Conservation (phyloP, 1,140 invertebrate genomes). For the Chironomus tepperi region DNA sequence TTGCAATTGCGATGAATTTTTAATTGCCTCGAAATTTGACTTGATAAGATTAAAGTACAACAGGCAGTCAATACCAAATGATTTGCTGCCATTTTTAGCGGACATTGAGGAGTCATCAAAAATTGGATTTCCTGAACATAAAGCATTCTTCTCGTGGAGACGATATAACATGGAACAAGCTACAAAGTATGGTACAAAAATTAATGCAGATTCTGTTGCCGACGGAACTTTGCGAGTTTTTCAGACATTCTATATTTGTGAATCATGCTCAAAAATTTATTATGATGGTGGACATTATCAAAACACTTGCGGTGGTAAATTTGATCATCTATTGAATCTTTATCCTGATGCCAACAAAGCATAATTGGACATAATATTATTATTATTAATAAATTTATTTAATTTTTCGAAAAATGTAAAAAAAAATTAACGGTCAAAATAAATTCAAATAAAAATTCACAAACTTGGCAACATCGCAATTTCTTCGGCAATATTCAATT, state of each 20-base stretch:
- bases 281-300: conserved; percentile 6
- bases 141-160: not conserved
- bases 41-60: conserved; percentile 37
- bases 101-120: not conserved
- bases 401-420: not conserved
- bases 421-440: not conserved
- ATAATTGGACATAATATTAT: not conserved
- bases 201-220: not conserved
- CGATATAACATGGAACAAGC: not conserved
- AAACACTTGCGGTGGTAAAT: not conserved
- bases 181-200: not conserved
- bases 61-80: not conserved
- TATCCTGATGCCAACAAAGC: not conserved
- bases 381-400: not conserved
- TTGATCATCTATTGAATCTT: not conserved
- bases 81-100: not conserved
- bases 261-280: not conserved
- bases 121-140: not conserved
- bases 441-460: not conserved
- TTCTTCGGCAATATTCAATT: too few species aligned
- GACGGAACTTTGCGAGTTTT: not conserved
- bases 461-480: not conserved
- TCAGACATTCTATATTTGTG: conserved; percentile 11
- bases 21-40: conserved; percentile 40
- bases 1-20: conserved; percentile 51